phyloP scores from a whole-genome alignment of 1,140 invertebrate species.

The Physella acuta region DNA sequence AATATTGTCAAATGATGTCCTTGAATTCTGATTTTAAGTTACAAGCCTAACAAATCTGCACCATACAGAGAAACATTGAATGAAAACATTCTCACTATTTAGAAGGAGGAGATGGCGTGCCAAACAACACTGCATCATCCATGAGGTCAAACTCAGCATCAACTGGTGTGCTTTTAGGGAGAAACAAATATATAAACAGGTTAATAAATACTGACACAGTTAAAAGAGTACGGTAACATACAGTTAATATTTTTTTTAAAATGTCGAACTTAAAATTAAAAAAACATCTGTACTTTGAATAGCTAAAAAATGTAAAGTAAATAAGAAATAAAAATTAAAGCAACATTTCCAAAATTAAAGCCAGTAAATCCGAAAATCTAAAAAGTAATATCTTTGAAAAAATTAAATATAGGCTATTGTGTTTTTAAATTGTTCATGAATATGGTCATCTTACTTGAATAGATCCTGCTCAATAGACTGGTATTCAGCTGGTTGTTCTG shows the following conservation, averaged over 20 bases:
- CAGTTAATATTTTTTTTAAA: no score
- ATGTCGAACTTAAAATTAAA: no score
- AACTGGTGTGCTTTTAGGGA: background rate
- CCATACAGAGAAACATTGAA: background rate
- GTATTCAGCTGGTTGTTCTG: background rate
- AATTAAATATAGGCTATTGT: background rate
- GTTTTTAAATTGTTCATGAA: background rate
- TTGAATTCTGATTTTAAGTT: background rate
- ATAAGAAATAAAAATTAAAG: no score
- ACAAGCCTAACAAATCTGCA: no score
- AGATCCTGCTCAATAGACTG: background rate
- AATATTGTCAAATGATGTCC: background rate
- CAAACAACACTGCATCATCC: conserved; percentile 18
- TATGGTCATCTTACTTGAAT: background rate
- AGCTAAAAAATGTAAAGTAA: no score
- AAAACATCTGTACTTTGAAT: no score
- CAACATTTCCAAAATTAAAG: no score
- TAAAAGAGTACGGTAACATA: background rate
- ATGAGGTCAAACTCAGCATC: conserved; percentile 19
- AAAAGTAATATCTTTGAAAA: background rate
- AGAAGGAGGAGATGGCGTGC: background rate
- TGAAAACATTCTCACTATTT: conserved; percentile 1
- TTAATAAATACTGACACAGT: no score
- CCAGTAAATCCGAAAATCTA: no score
- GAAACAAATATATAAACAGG: background rate